Conservation (phyloP, 2,888 invertebrate genomes). For the Acanthopleura granulata region DNA sequence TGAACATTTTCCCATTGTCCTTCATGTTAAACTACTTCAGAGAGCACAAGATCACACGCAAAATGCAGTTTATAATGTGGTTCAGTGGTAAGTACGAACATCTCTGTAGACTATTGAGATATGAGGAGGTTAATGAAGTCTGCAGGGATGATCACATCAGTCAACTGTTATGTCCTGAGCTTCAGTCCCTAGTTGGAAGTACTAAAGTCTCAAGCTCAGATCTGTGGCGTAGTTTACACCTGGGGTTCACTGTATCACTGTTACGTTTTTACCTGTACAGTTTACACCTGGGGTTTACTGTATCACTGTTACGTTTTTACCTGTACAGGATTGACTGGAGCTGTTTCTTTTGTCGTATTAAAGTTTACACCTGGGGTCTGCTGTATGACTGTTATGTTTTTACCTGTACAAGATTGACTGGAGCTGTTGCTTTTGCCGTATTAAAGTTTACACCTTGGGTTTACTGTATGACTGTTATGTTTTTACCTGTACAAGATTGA, state of each 20-base stretch:
- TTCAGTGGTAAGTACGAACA: slow-evolving; percentile 80
- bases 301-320: no score
- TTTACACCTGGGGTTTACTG: slow-evolving; percentile 85
- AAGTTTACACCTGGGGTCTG: slow-evolving; percentile 87
- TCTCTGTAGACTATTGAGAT: no score
- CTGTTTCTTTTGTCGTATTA: slow-evolving; percentile 98
- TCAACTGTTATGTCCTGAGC: no score
- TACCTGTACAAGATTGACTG: slow-evolving; percentile 86
- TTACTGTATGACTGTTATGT: slow-evolving; percentile 24
- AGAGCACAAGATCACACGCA: slow-evolving; percentile 96
- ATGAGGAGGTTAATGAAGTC: no score
- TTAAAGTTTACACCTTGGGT: slow-evolving; percentile 87
- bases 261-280: slow-evolving; percentile 71
- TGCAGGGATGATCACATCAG: no score
- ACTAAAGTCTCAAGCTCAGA: no score
- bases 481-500: slow-evolving; percentile 74
- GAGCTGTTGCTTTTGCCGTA: slow-evolving; percentile 98
- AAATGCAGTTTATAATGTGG: slow-evolving; percentile 99
- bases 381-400: no score
- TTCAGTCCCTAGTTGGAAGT: no score
- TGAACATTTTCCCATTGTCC: slow-evolving; percentile 96
- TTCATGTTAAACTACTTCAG: slow-evolving; percentile 94
- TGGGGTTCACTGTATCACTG: slow-evolving; percentile 69
- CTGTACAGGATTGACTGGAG: slow-evolving; percentile 89
- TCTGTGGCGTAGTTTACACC: slow-evolving; percentile 95